Base-by-base conservation (phyloP, 2,888 invertebrate species). In the Griposia aprilina region DNA sequence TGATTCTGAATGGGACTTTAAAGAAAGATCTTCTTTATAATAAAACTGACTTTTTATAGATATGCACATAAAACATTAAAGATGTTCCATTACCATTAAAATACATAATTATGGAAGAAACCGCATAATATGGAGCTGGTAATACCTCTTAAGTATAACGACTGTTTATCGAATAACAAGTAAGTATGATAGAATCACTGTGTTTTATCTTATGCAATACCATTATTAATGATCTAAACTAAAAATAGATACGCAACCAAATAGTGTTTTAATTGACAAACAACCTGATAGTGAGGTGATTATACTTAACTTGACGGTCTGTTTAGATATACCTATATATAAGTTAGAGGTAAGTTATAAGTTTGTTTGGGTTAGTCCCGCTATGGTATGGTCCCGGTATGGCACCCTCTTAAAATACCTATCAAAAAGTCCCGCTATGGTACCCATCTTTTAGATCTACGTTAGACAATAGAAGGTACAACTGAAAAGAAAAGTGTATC, bases 131-230 rank as follows among this genome's bases (percentile, higher is more conserved):
- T 13, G n/a, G 41, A 84, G 81, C 78, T 48, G 20, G 59, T 82
- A 75, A 30, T 48, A 74, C 76, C 20, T 57, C 55, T 62, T n/a
- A 55, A 62, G 50, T 69, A 41, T 41, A 66, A 66, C n/a, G 15
- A 70, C 26, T 63, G n/a, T 57, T 63, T 69, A 52, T 60, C 36
- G 17, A 76, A 36, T 13, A 72, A 20, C 26, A 70, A 75, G 59
- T 60, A 4, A 82, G 75, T 63, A 86, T 60, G 74, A 85, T 60
- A 74, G 75, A 36, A 45, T 68, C 26, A 60, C 11, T 13, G 17
- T 15, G 5, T 55, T 52, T 60, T 74, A 85, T 78, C 50, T 30
- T 74, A 71, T 67, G 36, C 67, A 76, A 55, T 68, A 67, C 23
- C 60, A 66, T 36, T 85, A 83, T 50, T 63, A 67, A 74, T 45